Conservation (phyloP, 2,113 vertebrate genomes). For the Leucosticte australis region DNA sequence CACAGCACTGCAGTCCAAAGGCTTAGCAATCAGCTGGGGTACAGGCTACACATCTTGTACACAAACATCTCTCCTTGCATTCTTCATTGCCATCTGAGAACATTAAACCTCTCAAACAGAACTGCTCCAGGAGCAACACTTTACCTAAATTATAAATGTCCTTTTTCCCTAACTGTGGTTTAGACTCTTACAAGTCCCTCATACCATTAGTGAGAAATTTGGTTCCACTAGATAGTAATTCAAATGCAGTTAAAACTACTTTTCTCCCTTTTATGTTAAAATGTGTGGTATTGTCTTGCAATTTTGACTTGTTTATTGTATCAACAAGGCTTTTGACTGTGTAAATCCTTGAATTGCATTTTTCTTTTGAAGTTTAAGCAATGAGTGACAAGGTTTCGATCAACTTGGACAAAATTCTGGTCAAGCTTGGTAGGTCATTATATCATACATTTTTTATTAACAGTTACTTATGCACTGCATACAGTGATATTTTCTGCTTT, state of each 20-base stretch:
- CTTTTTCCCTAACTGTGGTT: not conserved
- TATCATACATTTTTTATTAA: not conserved
- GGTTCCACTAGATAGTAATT: not conserved
- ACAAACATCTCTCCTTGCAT: not conserved
- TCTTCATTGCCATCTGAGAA: not conserved
- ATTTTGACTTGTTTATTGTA: not conserved
- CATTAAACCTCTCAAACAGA: not conserved
- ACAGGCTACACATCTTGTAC: not conserved
- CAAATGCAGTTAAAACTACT: not conserved
- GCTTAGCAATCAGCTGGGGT: not conserved
- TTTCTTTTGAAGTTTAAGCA: conserved; percentile 39
- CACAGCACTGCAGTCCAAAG: not conserved
- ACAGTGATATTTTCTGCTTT: not conserved
- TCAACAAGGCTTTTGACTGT: not conserved
- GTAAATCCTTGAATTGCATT: not conserved
- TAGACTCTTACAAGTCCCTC: not conserved
- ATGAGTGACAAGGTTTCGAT: conserved; percentile 61
- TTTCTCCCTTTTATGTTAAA: not conserved
- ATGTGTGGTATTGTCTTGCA: not conserved
- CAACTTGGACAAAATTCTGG: conserved; percentile 70
- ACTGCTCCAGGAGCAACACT: not conserved
- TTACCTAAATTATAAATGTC: not conserved
- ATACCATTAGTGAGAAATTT: not conserved
- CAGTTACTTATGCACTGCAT: not conserved
- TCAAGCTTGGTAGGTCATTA: conserved; percentile 72